Conservation (phyloP, 2,113 vertebrate species). For the Serilophus lunatus region DNA sequence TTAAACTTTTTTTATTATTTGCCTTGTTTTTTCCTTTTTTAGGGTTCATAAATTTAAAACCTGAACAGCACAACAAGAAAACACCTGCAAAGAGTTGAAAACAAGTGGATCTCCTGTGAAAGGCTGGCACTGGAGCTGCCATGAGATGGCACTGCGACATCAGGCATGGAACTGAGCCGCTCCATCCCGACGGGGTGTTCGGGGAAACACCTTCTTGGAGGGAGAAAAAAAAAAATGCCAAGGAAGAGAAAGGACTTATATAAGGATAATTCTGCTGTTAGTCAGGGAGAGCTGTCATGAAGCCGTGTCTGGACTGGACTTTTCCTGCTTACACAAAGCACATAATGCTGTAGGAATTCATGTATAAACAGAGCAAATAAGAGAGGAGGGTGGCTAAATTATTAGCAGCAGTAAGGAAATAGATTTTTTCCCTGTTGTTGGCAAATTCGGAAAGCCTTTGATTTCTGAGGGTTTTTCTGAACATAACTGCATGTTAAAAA, state of each 20-base stretch:
- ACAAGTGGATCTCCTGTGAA: neutral
- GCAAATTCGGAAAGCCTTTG: neutral
- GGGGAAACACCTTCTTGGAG: neutral
- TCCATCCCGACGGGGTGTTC: neutral
- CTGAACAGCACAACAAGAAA: neutral
- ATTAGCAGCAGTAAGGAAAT: neutral
- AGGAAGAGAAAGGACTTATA: neutral
- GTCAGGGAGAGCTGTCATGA: constrained; percentile 7
- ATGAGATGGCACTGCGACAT: constrained; percentile 74
- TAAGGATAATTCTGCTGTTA: constrained; percentile 9
- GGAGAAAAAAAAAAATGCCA: neutral
- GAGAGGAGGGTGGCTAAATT: neutral
- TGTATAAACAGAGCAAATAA: constrained; percentile 9
- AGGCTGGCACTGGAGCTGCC: constrained; percentile 37
- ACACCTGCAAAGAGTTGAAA: neutral
- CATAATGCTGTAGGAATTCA: constrained; percentile 44
- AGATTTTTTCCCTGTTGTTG: neutral
- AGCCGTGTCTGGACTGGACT: constrained; percentile 1
- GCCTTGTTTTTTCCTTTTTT: too few relatives aligned
- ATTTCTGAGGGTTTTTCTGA: neutral
- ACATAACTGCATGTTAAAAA: neutral
- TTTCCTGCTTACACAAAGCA: constrained; percentile 29
- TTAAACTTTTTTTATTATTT: neutral
- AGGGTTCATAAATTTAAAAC: neutral
- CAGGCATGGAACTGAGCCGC: constrained; percentile 11